These are phyloP conservation scores for Cryptus armator DNA, from an alignment of 2,888 invertebrate species.

Conservation along the genomic window DNA sequence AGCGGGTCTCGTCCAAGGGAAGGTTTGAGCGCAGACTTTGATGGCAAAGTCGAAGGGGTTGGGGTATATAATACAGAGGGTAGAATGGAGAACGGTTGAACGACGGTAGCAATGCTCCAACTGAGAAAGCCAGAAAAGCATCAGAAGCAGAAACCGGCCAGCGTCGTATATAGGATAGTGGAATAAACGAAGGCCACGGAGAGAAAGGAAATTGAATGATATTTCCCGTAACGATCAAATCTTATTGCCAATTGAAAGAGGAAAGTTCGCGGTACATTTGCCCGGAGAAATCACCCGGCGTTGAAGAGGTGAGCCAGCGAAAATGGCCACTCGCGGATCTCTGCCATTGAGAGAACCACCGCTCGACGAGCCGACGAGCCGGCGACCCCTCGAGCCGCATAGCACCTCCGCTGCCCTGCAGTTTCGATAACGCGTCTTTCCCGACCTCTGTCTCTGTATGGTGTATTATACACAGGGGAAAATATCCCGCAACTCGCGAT, in stretches of 20 bases:
- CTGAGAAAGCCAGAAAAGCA: slow-evolving; percentile 56
- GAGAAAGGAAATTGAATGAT: slow-evolving; percentile 84
- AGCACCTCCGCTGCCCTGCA: slow-evolving; percentile 42
- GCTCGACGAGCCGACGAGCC: too few species aligned
- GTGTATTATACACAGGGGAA: not conserved
- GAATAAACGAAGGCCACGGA: slow-evolving; percentile 70
- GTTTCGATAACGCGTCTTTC: slow-evolving; percentile 74
- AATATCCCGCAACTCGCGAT: slow-evolving; percentile 17
- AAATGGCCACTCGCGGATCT: slow-evolving; percentile 73
- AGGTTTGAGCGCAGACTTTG: slow-evolving; percentile 52
- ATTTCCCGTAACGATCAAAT: slow-evolving; percentile 84
- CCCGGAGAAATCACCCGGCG: slow-evolving; percentile 78
- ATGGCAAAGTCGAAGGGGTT: slow-evolving; percentile 70
- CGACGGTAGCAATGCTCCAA: slow-evolving; percentile 73
- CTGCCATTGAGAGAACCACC: slow-evolving; percentile 71
- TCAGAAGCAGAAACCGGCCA: slow-evolving; percentile 56
- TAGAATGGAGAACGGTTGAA: slow-evolving; percentile 37
- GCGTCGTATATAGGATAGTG: slow-evolving; percentile 42
- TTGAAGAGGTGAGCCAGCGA: slow-evolving; percentile 74
- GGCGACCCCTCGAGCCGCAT: slow-evolving; percentile 26
- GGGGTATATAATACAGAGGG: slow-evolving; percentile 15
- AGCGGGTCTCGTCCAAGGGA: slow-evolving; percentile 49
- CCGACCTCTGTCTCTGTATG: slow-evolving; percentile 43
- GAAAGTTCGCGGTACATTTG: slow-evolving; percentile 83
- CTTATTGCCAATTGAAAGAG: slow-evolving; percentile 84